Conservation (phyloP, 2,113 vertebrate species). For the Hypomesus transpacificus region DNA sequence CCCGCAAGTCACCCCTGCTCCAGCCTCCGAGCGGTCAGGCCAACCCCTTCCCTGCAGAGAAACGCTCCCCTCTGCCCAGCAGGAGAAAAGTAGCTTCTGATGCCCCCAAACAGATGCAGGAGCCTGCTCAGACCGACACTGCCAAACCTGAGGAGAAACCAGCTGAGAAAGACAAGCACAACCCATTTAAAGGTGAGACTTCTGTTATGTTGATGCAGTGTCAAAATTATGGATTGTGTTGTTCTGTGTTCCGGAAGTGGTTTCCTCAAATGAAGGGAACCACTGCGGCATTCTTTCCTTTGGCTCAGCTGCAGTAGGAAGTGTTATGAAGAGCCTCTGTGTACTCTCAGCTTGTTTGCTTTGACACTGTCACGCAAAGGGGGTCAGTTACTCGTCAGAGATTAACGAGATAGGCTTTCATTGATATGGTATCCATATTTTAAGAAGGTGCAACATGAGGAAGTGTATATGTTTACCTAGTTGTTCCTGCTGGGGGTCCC, state of each 20-base stretch:
- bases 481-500: conserved; percentile 5
- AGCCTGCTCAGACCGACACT: conserved; percentile 35
- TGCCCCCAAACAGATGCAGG: conserved; percentile 67
- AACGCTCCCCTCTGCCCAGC: conserved; percentile 68
- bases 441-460: conserved; percentile 25
- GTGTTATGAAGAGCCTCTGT: not conserved
- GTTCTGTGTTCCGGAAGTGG: not conserved
- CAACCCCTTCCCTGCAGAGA: conserved; percentile 62
- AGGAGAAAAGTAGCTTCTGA: conserved; percentile 74
- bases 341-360: not conserved
- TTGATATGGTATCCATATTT: conserved; percentile 1
- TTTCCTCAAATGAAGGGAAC: not conserved
- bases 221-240: not conserved
- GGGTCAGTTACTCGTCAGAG: not conserved
- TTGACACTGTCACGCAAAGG: not conserved
- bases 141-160: conserved; percentile 56
- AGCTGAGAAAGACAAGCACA: conserved; percentile 71
- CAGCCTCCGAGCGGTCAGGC: conserved; percentile 57
- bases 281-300: not conserved
- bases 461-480: conserved; percentile 26
- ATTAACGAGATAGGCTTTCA: conserved; percentile 8
- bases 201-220: not conserved
- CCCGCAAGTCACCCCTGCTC: conserved; percentile 59
- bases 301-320: not conserved
- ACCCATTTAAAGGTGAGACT: conserved; percentile 89